Evolutionary conservation across 2,113 vertebrate species (phyloP), one percentile per base, ranked within the genome.

Genomic region (Phrynosoma blainvillii): DNA sequence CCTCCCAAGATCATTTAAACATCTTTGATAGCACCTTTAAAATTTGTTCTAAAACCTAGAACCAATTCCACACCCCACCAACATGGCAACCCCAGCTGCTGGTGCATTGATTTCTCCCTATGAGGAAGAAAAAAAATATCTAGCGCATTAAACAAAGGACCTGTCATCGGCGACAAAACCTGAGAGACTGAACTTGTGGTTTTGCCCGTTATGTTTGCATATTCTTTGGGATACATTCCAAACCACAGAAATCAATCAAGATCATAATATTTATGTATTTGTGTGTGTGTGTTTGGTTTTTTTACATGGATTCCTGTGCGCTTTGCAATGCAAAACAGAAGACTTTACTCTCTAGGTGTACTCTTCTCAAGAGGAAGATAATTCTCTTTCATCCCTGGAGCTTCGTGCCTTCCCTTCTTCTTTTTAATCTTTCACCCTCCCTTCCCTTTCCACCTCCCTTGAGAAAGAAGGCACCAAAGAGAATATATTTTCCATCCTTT

Each of bases 401-500:
- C 40, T 47, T 36, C 14, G 1, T 2, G 0, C 6, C 2, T 32
- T 11, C 18, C 11, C 12, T 65, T 25, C 23, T n/a, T 27, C 16
- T 8, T 6, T n/a, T 76, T 2, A 82, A 75, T 36, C 32, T 18
- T 70, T 23, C 54, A 84, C 88, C 89, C 84, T 16, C 84, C 83
- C 68, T 18, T 86, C 85, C 66, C 91, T 30, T 12, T 0, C 83
- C 75, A 74, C 87, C 81, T 0, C 0, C 40, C 54, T 90, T 59
- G 18, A 84, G 66, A 32, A 75, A 75, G 20, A 4, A 77, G 83
- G 87, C 10, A 75, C 90, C 85, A 75, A 89, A 70, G 66, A 85
- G 13, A 2, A 0, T 65, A 0, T 0, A 27, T 40, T 2, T 59
- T 78, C 32, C 78, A 83, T 66, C 80, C 82, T 82, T 0, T 0